Percentiles rank a stretch among this genome's conserved stretches.
Evolutionary conservation across 1,140 invertebrate species (phyloP).

Genomic region (Diachasmimorpha longicaudata): DNA sequence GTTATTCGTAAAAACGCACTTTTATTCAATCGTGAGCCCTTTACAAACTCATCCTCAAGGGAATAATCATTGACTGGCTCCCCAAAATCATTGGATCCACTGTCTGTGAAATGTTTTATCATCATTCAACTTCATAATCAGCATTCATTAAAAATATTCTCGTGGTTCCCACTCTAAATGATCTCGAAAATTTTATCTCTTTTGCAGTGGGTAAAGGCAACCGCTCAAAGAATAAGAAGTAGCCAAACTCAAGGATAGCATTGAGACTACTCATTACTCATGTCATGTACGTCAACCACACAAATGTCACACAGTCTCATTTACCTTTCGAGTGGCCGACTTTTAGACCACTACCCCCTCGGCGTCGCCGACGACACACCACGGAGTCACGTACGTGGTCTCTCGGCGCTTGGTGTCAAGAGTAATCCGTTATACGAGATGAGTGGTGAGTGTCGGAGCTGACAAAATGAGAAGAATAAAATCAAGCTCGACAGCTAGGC

Average conservation of each 20-base stretch:
- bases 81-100: no score
- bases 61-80: not conserved
- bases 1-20: not conserved
- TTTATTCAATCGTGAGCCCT: not conserved
- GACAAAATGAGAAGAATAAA: not conserved
- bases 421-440: constrained; percentile 7
- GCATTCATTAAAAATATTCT: no score
- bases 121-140: no score
- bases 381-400: constrained; percentile 31
- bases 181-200: no score
- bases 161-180: no score
- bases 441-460: not conserved
- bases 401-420: not conserved
- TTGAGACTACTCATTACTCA: not conserved
- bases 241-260: not conserved
- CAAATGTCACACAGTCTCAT: not conserved
- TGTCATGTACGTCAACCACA: not conserved
- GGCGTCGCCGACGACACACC: not conserved
- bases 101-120: no score
- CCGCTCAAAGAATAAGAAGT: not conserved
- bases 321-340: not conserved
- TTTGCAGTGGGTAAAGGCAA: no score
- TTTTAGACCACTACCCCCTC: not conserved
- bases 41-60: not conserved
- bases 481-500: not conserved